phyloP scores from a whole-genome alignment of 1,140 invertebrate species.

The Zophobas atratus region DNA sequence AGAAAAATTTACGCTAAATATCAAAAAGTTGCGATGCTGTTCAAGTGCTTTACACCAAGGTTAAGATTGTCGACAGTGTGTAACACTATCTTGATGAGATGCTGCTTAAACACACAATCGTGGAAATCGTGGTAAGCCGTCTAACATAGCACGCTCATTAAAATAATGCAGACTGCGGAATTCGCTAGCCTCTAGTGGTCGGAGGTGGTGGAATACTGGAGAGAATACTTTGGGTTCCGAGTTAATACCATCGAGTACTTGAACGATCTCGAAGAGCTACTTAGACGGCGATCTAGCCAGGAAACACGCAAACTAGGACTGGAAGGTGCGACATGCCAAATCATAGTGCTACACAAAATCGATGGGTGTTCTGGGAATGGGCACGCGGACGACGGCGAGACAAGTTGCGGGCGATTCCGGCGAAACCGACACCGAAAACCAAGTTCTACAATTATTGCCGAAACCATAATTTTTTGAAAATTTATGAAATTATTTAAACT shows the following conservation, averaged over 20 bases:
- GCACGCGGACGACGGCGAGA: no score
- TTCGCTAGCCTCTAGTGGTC: not conserved
- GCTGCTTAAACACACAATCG: not conserved
- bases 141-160: slow-evolving; percentile 2
- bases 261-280: not conserved
- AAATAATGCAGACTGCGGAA: not conserved
- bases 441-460: no score
- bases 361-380: not conserved
- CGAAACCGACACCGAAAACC: no score
- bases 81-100: slow-evolving; percentile 19
- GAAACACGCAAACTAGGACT: no score
- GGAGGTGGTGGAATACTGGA: no score
- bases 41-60: slow-evolving; percentile 35
- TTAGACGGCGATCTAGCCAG: not conserved
- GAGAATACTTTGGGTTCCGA: no score
- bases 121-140: slow-evolving; percentile 1
- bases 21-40: slow-evolving; percentile 39
- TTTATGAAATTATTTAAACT: no score
- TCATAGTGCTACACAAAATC: slow-evolving; percentile 20
- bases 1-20: slow-evolving; percentile 47
- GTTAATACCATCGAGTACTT: no score
- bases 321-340: not conserved
- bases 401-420: no score
- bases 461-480: no score
- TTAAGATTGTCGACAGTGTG: slow-evolving; percentile 41